Percentiles rank a stretch among this genome's conserved stretches.
These are phyloP conservation scores for Spermophilus dauricus DNA, from an alignment of 2,113 vertebrate species.

Conservation along the genomic window DNA sequence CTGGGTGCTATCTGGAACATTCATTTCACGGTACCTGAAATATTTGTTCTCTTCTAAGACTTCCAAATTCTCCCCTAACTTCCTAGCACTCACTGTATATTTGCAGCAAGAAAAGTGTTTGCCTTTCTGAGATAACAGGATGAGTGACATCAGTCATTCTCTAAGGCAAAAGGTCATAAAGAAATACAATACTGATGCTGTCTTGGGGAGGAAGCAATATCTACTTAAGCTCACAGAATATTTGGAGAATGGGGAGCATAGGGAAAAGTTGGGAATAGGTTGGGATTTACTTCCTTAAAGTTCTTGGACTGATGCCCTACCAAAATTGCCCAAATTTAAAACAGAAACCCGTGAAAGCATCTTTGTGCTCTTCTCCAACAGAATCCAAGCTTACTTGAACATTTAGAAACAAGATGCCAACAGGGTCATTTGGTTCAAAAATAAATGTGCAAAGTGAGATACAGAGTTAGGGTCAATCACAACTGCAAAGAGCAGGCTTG, in stretches of 20 bases:
- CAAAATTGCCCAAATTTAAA: conserved; percentile 70
- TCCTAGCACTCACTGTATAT: not conserved
- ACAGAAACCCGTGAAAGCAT: conserved; percentile 59
- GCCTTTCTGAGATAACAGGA: conserved; percentile 69
- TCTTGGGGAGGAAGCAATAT: conserved; percentile 79
- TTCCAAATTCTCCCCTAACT: not conserved
- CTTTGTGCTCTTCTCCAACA: conserved; percentile 46
- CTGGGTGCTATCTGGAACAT: not conserved
- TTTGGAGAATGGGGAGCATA: conserved; percentile 9
- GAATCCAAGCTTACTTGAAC: conserved; percentile 39
- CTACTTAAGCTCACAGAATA: conserved; percentile 81
- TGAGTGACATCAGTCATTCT: conserved; percentile 82
- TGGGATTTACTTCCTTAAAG: conserved; percentile 51
- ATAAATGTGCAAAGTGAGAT: conserved; percentile 39
- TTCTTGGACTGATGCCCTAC: conserved; percentile 52
- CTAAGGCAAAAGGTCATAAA: conserved; percentile 83
- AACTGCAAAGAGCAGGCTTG: not conserved
- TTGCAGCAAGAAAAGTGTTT: conserved; percentile 32
- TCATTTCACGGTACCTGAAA: not conserved
- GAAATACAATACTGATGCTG: conserved; percentile 83
- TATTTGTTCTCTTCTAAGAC: not conserved
- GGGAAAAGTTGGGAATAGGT: not conserved
- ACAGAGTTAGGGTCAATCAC: not conserved
- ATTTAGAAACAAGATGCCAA: conserved; percentile 46
- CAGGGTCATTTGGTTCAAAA: conserved; percentile 2